A percentile compares a stretch with the other conserved stretches of the same genome.
phyloP scores from a whole-genome alignment of 1,140 invertebrate species.

The Lucilia sericata region DNA sequence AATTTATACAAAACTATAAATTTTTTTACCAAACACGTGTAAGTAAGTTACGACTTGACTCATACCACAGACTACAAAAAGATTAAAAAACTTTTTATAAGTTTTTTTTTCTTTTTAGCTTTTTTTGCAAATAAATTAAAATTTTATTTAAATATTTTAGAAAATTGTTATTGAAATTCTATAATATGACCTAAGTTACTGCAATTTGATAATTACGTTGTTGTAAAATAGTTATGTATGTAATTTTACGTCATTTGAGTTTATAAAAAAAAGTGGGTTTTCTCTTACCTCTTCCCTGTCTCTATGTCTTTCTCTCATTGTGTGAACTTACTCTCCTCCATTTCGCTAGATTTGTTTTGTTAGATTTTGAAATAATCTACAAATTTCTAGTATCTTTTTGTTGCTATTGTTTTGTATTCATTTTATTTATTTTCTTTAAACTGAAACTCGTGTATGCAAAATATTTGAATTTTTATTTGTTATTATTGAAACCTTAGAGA shows the following conservation, averaged over 20 bases:
- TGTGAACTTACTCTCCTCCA: no score
- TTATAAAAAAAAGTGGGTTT: neutral
- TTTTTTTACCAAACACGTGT: neutral
- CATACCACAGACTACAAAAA: neutral
- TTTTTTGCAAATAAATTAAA: no score
- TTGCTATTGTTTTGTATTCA: neutral
- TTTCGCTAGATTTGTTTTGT: neutral
- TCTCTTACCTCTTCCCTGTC: neutral
- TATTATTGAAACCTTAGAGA: neutral
- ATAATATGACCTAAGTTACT: no score
- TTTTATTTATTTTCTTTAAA: neutral
- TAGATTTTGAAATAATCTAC: neutral
- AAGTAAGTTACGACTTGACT: neutral
- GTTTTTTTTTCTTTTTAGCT: no score
- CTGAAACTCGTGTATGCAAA: conserved; percentile 18
- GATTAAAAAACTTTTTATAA: neutral
- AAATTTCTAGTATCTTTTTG: neutral
- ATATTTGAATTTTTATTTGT: neutral
- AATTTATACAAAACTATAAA: no score
- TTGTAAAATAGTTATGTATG: neutral
- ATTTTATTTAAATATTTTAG: no score
- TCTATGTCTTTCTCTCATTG: no score
- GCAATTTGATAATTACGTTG: no score
- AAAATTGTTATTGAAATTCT: no score
- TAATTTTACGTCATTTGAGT: neutral